phyloP scores from a whole-genome alignment of 2,888 invertebrate genomes.

The Caenorhabditis zanzibari region DNA sequence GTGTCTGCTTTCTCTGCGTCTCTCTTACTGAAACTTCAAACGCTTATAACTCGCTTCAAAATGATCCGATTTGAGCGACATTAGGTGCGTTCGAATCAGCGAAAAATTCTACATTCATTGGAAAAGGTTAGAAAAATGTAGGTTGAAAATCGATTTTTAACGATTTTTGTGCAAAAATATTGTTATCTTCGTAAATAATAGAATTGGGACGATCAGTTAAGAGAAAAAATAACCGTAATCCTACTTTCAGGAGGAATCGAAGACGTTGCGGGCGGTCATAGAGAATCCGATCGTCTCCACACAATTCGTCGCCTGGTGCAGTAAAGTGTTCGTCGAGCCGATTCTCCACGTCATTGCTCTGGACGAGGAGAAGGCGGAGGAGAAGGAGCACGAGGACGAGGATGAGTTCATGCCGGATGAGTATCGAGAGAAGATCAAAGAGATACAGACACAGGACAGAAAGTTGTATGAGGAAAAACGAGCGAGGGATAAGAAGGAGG shows the following conservation, averaged over 20 bases:
- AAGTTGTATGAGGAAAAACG: constrained; percentile 39
- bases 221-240: too few species aligned
- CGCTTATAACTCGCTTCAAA: too few species aligned
- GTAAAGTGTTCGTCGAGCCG: constrained; percentile 80
- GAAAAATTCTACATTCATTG: too few species aligned
- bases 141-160: too few species aligned
- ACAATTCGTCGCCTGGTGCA: constrained; percentile 82
- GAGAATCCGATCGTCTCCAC: constrained; percentile 75
- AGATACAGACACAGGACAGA: constrained; percentile 27
- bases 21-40: too few species aligned
- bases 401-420: constrained; percentile 58
- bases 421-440: constrained; percentile 49
- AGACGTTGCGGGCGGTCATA: constrained; percentile 52
- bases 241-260: constrained; percentile 62
- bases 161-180: too few species aligned
- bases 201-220: too few species aligned
- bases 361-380: constrained; percentile 28
- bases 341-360: constrained; percentile 71
- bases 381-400: constrained; percentile 57
- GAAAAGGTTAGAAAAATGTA: too few species aligned
- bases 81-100: too few species aligned
- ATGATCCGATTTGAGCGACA: too few species aligned
- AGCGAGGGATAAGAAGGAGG: constrained; percentile 30
- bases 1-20: too few species aligned
- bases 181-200: too few species aligned